Evolutionary conservation across 2,113 vertebrate genomes (phyloP), one percentile per base, ranked within the genome.

Genomic region (Aythya baeri): DNA sequence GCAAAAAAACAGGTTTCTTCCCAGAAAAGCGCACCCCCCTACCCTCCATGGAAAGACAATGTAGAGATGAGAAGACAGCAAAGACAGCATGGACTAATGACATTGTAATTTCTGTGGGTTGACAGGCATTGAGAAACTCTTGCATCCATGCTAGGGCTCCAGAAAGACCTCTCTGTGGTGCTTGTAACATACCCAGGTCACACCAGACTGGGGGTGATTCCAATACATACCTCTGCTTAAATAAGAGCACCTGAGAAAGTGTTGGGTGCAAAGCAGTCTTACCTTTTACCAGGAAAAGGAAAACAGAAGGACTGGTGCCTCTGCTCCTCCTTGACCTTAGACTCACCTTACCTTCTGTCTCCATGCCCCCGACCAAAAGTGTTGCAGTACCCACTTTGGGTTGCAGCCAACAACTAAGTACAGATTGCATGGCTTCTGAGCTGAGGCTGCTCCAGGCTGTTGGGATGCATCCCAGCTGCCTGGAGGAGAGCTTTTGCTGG

Each of bases 91-190:
- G 1, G 22, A 5, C n/a, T 27, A 32, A 52, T 52, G 32, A 46
- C 54, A 7, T 12, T 57, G 41, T 36, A 32, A 17, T 67, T 13
- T 67, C 32, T 66, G 3, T 27, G 34, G 41, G 52, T 7, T 72
- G 46, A 68, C 8, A 1, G 1, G 3, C 7, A 3, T 38, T 15
- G 46, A 25, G 34, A 58, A 34, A 76, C 36, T 62, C 46, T 20
- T 31, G 7, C 16, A 8, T 12, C 8, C n/a, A 27, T 0, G 0
- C 32, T 0, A 0, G 10, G 16, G 17, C 26, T 72, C 18, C n/a
- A 27, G 22, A 32, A 2, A 1, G 11, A 23, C 25, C 23, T 31
- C 25, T 31, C 26, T 43, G 68, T 74, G 34, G 43, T 50, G 49
- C 49, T 46, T 68, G 9, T 36, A 49, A 43, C 9, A 44, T 3